These are phyloP conservation scores for Acheta domesticus DNA, from an alignment of 2,888 invertebrate species.

Conservation along the genomic window DNA sequence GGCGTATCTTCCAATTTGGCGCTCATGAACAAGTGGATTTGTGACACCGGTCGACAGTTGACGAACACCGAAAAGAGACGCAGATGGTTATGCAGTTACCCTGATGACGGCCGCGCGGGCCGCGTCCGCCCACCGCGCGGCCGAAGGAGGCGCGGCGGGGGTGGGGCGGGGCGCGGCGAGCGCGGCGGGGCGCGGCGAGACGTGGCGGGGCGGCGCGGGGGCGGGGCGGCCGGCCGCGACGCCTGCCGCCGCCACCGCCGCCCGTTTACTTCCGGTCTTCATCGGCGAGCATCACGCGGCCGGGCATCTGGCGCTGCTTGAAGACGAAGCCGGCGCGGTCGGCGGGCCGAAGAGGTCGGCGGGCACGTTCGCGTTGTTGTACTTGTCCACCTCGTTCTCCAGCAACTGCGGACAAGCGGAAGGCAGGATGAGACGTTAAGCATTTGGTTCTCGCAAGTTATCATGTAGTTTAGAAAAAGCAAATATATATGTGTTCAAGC, in stretches of 20 bases:
- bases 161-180: background rate
- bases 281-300: background rate
- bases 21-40: background rate
- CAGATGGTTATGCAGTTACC: slow-evolving; percentile 18
- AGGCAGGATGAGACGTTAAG: no score
- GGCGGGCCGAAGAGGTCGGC: background rate
- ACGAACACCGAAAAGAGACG: slow-evolving; percentile 4
- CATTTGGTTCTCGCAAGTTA: no score
- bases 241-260: background rate
- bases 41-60: slow-evolving; percentile 9
- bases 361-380: background rate
- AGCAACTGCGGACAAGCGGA: background rate
- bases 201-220: background rate
- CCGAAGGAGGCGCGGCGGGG: background rate
- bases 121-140: background rate
- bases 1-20: background rate
- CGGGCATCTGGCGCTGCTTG: background rate
- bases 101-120: background rate
- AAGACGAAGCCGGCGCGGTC: background rate
- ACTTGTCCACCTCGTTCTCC: slow-evolving; percentile 18
- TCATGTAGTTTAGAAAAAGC: no score
- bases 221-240: background rate
- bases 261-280: background rate
- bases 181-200: background rate
- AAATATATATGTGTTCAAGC: no score